Conservation (phyloP, 2,113 vertebrate species). For the Gobiocypris rarus region DNA sequence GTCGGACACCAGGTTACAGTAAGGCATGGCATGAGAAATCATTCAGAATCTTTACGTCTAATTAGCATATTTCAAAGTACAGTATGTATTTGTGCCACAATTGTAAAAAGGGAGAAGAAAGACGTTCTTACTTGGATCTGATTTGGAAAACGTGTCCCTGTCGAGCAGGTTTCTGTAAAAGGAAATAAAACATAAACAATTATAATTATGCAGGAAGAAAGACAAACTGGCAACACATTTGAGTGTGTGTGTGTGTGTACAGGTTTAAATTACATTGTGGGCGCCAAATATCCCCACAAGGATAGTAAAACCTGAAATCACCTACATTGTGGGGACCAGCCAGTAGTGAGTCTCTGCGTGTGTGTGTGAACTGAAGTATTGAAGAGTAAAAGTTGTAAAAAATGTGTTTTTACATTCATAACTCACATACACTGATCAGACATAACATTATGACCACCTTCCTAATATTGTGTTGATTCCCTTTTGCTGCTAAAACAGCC, state of each 20-base stretch:
- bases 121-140: constrained; percentile 87
- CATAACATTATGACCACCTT: too few species aligned
- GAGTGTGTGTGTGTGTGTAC: background rate
- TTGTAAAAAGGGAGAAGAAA: constrained; percentile 1
- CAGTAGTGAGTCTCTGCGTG: too few species aligned
- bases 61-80: background rate
- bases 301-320: too few species aligned
- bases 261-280: too few species aligned
- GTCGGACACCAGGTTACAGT: background rate
- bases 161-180: constrained; percentile 85
- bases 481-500: too few species aligned
- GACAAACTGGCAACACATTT: background rate
- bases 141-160: constrained; percentile 96
- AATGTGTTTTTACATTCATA: too few species aligned
- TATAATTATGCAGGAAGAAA: background rate
- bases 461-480: too few species aligned
- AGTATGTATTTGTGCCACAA: background rate
- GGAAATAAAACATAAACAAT: constrained; percentile 48
- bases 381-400: background rate
- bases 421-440: too few species aligned
- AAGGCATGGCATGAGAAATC: background rate
- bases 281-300: too few species aligned
- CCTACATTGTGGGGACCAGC: too few species aligned
- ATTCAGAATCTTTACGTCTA: background rate
- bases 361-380: too few species aligned